phyloP scores from a whole-genome alignment of 2,113 vertebrate genomes.

The Ochotona princeps region DNA sequence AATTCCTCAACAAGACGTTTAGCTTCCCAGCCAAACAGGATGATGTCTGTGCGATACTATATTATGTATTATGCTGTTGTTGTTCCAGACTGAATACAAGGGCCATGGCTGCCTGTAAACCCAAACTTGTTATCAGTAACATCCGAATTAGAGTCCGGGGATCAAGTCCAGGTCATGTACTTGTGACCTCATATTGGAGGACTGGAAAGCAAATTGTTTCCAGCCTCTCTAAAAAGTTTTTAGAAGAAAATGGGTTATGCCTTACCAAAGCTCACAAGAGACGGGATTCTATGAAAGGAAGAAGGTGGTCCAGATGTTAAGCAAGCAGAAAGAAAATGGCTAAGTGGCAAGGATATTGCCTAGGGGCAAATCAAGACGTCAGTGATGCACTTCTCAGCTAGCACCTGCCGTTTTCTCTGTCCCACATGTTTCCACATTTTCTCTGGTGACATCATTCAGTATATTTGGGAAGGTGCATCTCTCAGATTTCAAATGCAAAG shows the following conservation, averaged over 20 bases:
- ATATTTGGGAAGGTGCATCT: neutral
- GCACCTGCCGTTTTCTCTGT: neutral
- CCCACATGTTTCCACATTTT: neutral
- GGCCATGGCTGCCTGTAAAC: neutral
- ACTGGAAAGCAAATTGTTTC: neutral
- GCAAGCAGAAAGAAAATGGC: neutral
- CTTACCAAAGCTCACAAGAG: neutral
- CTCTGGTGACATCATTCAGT: neutral
- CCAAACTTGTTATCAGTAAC: neutral
- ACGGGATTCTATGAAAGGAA: neutral
- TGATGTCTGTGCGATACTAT: neutral
- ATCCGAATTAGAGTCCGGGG: neutral
- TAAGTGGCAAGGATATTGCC: neutral
- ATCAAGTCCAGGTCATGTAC: neutral
- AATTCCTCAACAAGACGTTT: neutral
- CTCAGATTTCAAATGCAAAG: neutral
- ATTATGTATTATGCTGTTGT: neutral
- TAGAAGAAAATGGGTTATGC: neutral
- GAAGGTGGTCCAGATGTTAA: neutral
- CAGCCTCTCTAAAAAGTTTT: neutral
- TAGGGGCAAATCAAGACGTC: neutral
- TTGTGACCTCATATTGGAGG: neutral
- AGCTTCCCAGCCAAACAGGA: neutral
- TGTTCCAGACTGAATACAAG: neutral
- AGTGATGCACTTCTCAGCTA: neutral